Base-by-base conservation (phyloP, 2,797 vertebrate genomes). In the Sciurus carolinensis region DNA sequence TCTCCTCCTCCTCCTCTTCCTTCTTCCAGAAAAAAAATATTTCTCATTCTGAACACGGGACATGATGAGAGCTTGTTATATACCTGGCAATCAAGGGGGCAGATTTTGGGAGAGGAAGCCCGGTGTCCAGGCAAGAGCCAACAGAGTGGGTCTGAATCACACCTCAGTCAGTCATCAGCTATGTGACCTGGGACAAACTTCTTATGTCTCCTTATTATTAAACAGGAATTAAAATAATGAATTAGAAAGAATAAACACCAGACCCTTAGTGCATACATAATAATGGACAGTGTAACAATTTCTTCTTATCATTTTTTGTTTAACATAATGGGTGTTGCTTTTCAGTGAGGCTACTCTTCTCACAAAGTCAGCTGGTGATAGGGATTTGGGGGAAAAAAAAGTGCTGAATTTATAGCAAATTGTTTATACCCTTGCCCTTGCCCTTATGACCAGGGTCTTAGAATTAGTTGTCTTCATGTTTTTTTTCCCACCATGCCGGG, bases 341-440 rank as follows among this genome's bases (percentile, higher is more conserved):
- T 30, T 57, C 24, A 1, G 8, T 3, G 52, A 80, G 33, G 26
- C n/a, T 54, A 39, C 9, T 18, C 5, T 88, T 30, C 12, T 59
- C 26, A 28, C 36, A 88, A 83, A 88, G 17, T 62, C 62, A 59
- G n/a, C 72, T 39, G 42, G 83, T 95, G 26, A 76, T 71, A 87
- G 59, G 44, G 64, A 44, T 69, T 36, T 87, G 1, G 3, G 33
- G 59, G n/a, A 4, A n/a, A 44, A 71, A 77, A 10, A 4, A 39
- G 39, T 39, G 11, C 64, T 52, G 1, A 59, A 76, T 33, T 24
- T 1, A n/a, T 0, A 90, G 36, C 28, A 72, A 64, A 14, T 7
- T 69, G 28, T 39, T 83, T 24, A 30, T 26, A 17, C 4, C 42
- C 13, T 44, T 67, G 66, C 81, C 13, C n/a, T 62, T 73, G 28